phyloP scores from a whole-genome alignment of 2,797 vertebrate genomes.

The Cephalopachus bancanus region DNA sequence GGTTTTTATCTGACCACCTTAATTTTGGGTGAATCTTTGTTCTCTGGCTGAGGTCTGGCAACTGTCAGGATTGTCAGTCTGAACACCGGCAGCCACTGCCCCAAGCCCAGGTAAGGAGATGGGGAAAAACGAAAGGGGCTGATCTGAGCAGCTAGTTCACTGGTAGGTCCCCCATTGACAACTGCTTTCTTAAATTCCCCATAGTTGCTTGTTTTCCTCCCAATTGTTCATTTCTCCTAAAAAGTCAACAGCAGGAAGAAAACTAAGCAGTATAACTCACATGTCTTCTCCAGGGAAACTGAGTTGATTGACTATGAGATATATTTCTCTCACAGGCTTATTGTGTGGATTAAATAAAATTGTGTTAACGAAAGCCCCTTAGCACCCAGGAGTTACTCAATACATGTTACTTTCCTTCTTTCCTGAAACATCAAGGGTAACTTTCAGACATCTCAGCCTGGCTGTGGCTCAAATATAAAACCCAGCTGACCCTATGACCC shows the following conservation, averaged over 20 bases:
- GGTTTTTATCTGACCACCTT: background rate
- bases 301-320: background rate
- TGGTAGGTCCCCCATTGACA: background rate
- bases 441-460: constrained; percentile 41
- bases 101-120: background rate
- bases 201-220: constrained; percentile 9
- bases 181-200: constrained; percentile 22
- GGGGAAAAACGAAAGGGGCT: background rate
- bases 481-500: background rate
- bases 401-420: constrained; percentile 36
- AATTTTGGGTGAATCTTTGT: background rate
- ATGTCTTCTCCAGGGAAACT: constrained; percentile 41
- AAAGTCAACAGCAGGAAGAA: constrained; percentile 8
- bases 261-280: constrained; percentile 13
- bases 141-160: background rate
- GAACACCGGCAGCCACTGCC: background rate
- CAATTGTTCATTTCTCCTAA: constrained; percentile 22
- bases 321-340: constrained; percentile 27
- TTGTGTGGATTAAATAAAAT: constrained; percentile 46
- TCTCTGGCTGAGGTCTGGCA: background rate
- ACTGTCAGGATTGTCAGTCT: background rate
- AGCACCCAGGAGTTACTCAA: background rate
- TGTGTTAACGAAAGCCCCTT: constrained; percentile 29
- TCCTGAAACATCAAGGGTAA: constrained; percentile 54
- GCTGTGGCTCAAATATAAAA: constrained; percentile 50